Evolutionary conservation across 2,797 vertebrate species (phyloP).

Genomic region (Muraenolepis orangiensis): DNA sequence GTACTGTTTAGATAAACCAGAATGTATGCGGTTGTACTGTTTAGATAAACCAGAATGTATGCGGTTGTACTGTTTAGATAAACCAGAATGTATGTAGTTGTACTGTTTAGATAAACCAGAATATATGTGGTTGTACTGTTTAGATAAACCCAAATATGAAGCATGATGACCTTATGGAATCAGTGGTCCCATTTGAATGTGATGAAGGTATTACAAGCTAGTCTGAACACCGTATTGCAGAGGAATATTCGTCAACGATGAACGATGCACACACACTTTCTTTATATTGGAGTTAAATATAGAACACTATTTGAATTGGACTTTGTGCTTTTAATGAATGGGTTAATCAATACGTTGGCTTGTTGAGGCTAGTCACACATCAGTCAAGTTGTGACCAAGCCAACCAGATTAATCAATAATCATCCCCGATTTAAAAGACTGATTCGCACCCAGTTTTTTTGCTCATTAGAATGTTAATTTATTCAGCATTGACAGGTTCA

Average conservation of each 20-base stretch:
- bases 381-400: slow-evolving; percentile 1
- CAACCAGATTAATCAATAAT: slow-evolving; percentile 28
- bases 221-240: not conserved
- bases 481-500: not conserved
- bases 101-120: too few species aligned
- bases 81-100: too few species aligned
- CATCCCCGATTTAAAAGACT: not conserved
- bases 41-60: too few species aligned
- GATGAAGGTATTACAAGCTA: not conserved
- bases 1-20: too few species aligned
- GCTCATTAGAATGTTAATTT: not conserved
- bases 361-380: slow-evolving; percentile 17
- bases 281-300: not conserved
- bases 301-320: not conserved
- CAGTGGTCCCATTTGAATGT: not conserved
- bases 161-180: not conserved
- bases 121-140: not conserved
- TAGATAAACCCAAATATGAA: not conserved
- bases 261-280: not conserved
- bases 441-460: not conserved
- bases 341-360: not conserved
- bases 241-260: not conserved
- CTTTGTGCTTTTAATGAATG: slow-evolving; percentile 12
- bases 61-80: too few species aligned
- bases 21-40: too few species aligned